A percentile compares a stretch with the other conserved stretches of the same genome.
phyloP scores from a whole-genome alignment of 1,140 invertebrate species.

The Drosophila navojoa region DNA sequence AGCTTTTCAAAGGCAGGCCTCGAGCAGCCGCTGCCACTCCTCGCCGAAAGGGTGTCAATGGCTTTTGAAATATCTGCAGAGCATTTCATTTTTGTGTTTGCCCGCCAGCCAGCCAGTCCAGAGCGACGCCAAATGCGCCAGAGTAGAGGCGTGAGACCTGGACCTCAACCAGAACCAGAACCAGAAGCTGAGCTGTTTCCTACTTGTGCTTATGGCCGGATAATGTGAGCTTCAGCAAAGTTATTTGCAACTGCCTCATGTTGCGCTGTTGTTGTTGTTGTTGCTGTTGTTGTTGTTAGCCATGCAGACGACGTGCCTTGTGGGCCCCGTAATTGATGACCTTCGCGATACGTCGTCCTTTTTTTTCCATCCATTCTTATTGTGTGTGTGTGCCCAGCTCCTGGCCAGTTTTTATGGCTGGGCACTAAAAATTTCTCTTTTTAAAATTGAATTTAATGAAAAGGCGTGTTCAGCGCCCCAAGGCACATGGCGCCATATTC shows the following conservation, averaged over 20 bases:
- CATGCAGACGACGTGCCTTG: conserved; percentile 58
- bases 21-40: conserved; percentile 44
- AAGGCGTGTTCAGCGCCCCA: conserved; percentile 59
- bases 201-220: conserved; percentile 78
- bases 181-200: conserved; percentile 58
- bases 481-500: conserved; percentile 69
- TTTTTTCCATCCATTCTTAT: conserved; percentile 18
- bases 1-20: conserved; percentile 81
- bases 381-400: conserved; percentile 18
- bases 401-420: conserved; percentile 70
- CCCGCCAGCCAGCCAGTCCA: conserved; percentile 25
- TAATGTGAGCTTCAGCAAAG: conserved; percentile 78
- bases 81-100: conserved; percentile 71
- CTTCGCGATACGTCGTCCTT: conserved; percentile 75
- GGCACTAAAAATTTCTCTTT: conserved; percentile 78
- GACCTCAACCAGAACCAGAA: not conserved
- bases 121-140: conserved; percentile 41
- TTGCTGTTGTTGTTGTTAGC: conserved; percentile 19
- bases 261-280: conserved; percentile 21
- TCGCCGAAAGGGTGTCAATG: conserved; percentile 79
- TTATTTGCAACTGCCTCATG: conserved; percentile 72
- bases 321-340: conserved; percentile 73
- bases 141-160: conserved; percentile 13
- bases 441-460: conserved; percentile 81
- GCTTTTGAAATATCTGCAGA: conserved; percentile 83